Conservation (phyloP, 2,797 vertebrate genomes). For the Trachops cirrhosus region DNA sequence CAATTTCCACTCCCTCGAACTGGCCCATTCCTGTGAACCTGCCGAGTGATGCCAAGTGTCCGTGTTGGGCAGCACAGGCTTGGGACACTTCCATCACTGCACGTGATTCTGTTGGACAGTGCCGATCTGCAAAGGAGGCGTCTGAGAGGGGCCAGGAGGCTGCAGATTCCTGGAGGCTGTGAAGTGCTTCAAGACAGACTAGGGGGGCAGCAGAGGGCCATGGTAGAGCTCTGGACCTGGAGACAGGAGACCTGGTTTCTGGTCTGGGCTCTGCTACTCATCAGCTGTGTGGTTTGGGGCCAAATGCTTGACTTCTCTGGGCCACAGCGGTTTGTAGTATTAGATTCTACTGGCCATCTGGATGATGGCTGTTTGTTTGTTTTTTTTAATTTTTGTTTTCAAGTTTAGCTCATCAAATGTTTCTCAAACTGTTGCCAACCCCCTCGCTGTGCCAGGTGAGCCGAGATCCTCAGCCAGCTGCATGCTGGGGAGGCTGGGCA, state of each 20-base stretch:
- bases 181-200: not conserved
- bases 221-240: not conserved
- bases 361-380: not conserved
- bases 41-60: not conserved
- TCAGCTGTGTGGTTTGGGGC: not conserved
- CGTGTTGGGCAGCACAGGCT: rapidly evolving
- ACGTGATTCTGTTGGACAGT: rapidly evolving
- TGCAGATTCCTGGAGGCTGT: not conserved
- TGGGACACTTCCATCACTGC: rapidly evolving
- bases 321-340: not conserved
- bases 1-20: not conserved
- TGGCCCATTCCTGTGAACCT: not conserved
- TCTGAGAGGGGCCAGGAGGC: not conserved
- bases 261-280: not conserved
- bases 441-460: not conserved
- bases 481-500: not conserved
- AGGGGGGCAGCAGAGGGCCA: not conserved
- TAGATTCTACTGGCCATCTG: not conserved
- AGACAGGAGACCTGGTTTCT: not conserved
- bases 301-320: not conserved
- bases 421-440: not conserved
- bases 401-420: not conserved
- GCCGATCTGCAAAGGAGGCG: not conserved
- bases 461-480: not conserved
- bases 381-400: not conserved